Evolutionary conservation across 2,797 vertebrate species (phyloP), one percentile per base, ranked within the genome.

Genomic region (Avahi laniger): DNA sequence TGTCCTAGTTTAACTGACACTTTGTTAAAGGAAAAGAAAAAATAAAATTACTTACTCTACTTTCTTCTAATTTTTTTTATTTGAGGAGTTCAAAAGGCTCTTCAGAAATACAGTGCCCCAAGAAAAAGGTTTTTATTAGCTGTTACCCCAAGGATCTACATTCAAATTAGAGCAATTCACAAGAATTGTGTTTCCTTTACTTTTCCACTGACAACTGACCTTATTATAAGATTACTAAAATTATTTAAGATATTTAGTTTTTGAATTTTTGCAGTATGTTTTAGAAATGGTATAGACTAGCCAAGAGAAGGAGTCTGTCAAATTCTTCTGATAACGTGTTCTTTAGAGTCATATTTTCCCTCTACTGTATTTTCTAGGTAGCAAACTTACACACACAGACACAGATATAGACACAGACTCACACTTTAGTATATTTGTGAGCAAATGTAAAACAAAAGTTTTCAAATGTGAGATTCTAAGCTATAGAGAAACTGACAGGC

Each of bases 11-110:
- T 91, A 93, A 97, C 50, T 41, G 76, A 70, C n/a, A 90, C 26
- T 89, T 89, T 81, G 9, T 73, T 87, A 95, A 93, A 94, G 35
- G 30, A 75, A 94, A 87, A 57, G 48, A 84, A 92, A 82, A 91
- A 92, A 70, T 61, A 80, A 94, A 86, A 83, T 85, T 35, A 24
- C 35, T 95, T 48, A 46, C 54, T 95, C 48, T 75, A 10, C 41
- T 12, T 86, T 95, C 82, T 28, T 96, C 54, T 57, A 89, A 13
- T 91, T 73, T 94, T 89, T 89, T 80, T 80, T 69, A 89, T 73
- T 73, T 69, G 41, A 41, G 26, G 54, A 80, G 69, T 83, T 91
- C n/a, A 72, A 95, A 95, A 76, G 67, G 59, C 43, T 94, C 48
- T 82, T 92, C 17, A 81, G 24, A 88, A 59, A 84, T 38, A 94